These are phyloP conservation scores for Tyto alba DNA, from an alignment of 2,113 vertebrate genomes.

Conservation along the genomic window DNA sequence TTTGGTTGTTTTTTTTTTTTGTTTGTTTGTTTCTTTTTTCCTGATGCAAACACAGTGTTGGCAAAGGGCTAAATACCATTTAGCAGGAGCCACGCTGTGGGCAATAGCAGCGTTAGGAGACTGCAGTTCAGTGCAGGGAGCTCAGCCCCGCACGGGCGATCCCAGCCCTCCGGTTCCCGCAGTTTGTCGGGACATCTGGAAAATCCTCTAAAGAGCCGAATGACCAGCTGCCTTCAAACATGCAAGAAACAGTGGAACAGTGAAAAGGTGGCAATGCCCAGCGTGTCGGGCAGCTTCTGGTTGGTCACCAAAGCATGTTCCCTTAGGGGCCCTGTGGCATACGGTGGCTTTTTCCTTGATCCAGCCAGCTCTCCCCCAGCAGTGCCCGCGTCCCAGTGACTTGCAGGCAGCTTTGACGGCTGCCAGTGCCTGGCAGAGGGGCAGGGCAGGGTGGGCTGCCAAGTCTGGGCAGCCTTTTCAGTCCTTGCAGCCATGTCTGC, in stretches of 20 bases:
- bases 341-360: background rate
- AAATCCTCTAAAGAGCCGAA: rapidly evolving
- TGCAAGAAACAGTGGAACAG: background rate
- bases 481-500: background rate
- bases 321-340: too few relatives aligned
- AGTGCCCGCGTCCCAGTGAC: background rate
- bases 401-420: background rate
- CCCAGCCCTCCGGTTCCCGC: background rate
- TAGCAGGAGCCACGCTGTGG: background rate
- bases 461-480: background rate
- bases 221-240: background rate
- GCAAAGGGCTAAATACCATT: background rate
- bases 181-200: background rate
- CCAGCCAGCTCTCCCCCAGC: background rate
- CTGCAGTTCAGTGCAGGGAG: background rate
- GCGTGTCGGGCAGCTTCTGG: rapidly evolving
- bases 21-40: background rate
- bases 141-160: background rate
- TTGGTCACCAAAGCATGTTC: background rate
- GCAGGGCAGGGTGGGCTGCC: background rate
- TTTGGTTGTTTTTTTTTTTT: background rate
- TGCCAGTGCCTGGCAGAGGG: background rate
- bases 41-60: background rate
- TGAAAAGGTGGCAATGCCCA: background rate
- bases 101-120: rapidly evolving